Conservation (phyloP, 2,113 vertebrate genomes). For the Mobula birostris region DNA sequence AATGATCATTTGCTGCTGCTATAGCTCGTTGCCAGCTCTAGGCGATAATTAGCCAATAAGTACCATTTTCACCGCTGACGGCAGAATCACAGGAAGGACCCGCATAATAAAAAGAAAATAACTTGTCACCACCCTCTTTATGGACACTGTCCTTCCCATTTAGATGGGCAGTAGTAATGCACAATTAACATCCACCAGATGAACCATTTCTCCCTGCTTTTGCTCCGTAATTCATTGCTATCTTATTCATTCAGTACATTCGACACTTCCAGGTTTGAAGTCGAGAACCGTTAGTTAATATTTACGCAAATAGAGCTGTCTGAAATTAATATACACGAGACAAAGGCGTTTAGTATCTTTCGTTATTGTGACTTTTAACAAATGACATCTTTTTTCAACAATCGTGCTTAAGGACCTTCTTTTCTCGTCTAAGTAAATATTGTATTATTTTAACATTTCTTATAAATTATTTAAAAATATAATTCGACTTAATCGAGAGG, state of each 20-base stretch:
- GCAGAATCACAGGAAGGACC: not conserved
- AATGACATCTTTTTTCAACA: not conserved
- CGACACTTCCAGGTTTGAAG: not conserved
- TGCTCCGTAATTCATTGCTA: too few species aligned
- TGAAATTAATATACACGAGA: not conserved
- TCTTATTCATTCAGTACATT: not conserved
- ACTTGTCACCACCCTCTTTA: not conserved
- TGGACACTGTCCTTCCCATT: not conserved
- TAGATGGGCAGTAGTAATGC: not conserved
- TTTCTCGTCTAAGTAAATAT: not conserved
- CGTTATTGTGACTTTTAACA: not conserved
- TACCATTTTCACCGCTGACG: not conserved
- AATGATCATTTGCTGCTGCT: not conserved
- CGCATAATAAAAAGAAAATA: not conserved
- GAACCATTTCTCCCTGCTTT: not conserved
- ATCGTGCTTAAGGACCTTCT: not conserved
- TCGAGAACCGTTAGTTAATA: not conserved
- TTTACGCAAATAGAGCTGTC: not conserved
- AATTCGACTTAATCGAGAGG: not conserved
- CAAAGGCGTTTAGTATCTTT: too few species aligned
- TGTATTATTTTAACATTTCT: not conserved
- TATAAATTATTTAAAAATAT: not conserved
- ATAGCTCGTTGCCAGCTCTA: not conserved
- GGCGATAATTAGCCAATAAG: not conserved
- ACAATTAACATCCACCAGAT: not conserved